phyloP scores from a whole-genome alignment of 2,888 invertebrate genomes.

The Leistus spinibarbis region DNA sequence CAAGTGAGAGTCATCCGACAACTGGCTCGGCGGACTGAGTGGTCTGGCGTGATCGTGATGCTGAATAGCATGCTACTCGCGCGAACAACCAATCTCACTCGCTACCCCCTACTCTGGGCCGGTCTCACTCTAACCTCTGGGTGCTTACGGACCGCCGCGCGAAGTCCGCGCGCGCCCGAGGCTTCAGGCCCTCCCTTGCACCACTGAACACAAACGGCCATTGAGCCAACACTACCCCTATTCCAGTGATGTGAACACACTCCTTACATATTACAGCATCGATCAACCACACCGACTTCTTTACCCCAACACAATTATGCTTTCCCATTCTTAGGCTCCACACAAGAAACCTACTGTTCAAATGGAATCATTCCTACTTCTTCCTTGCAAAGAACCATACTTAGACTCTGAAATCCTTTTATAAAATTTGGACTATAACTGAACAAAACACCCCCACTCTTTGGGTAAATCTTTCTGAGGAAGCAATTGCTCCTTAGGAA shows the following conservation, averaged over 20 bases:
- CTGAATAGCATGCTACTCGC: conserved; percentile 40
- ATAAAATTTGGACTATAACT: no score
- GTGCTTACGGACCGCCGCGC: conserved; percentile 29
- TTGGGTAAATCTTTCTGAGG: no score
- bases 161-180: conserved; percentile 41
- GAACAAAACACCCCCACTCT: no score
- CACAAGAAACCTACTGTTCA: no score
- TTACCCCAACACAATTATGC: no score
- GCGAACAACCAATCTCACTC: conserved; percentile 40
- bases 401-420: no score
- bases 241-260: not conserved
- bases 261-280: not conserved
- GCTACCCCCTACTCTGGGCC: conserved; percentile 36
- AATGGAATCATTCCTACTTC: no score
- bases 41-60: conserved; percentile 40
- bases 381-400: no score
- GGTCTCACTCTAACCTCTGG: conserved; percentile 19
- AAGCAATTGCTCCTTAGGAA: no score
- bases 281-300: not conserved
- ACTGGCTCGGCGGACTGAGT: conserved; percentile 35
- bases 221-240: not conserved
- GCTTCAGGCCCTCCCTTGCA: conserved; percentile 42
- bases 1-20: conserved; percentile 40
- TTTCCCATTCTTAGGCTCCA: no score
- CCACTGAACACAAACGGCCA: conserved; percentile 16